Evolutionary conservation across 2,797 vertebrate species (phyloP).

Genomic region (Carduelis carduelis): DNA sequence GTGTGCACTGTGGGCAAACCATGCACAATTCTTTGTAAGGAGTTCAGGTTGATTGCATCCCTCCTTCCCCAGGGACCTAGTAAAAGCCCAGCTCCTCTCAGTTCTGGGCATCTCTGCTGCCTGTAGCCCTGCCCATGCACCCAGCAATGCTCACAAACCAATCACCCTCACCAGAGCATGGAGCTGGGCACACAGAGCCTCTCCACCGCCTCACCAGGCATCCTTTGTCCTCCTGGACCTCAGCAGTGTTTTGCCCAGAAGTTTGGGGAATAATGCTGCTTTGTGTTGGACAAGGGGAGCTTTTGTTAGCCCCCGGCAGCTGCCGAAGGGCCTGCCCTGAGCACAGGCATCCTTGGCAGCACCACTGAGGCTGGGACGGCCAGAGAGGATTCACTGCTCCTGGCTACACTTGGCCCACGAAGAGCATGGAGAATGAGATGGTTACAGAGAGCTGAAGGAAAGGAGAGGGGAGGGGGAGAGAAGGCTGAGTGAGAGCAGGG

Average conservation of each 20-base stretch:
- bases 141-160: background rate
- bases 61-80: background rate
- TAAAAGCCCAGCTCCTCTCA: background rate
- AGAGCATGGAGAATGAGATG: background rate
- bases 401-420: background rate
- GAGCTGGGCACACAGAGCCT: rapidly evolving
- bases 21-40: rapidly evolving
- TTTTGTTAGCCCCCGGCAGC: background rate
- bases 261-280: background rate
- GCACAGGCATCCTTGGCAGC: background rate
- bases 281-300: conserved; percentile 21
- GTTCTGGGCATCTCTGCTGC: background rate
- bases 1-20: background rate
- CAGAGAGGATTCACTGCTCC: background rate
- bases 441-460: background rate
- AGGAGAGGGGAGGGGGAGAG: background rate
- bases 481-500: background rate
- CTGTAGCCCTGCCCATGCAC: rapidly evolving
- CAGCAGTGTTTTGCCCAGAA: background rate
- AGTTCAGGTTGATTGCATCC: background rate
- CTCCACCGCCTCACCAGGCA: background rate
- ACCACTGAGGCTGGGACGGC: background rate
- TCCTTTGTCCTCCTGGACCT: background rate
- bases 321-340: background rate
- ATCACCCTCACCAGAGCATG: rapidly evolving